Evolutionary conservation across 2,797 vertebrate genomes (phyloP).

Genomic region (Phrynocephalus vlangalii): DNA sequence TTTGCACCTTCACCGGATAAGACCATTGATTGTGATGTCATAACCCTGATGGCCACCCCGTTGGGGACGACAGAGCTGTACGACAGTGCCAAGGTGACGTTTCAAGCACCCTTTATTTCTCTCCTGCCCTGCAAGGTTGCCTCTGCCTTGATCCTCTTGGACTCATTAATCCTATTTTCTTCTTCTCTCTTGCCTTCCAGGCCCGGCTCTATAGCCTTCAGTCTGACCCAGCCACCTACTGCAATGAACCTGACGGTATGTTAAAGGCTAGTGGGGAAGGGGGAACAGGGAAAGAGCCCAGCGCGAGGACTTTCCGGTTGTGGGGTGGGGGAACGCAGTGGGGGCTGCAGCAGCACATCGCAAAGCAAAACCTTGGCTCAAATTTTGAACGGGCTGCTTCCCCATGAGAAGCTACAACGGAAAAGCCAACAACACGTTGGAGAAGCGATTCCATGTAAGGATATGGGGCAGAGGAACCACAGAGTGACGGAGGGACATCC

Average conservation of each 20-base stretch:
- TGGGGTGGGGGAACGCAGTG: not conserved
- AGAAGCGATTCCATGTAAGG: too few relatives aligned
- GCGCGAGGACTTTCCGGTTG: not conserved
- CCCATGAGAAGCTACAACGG: not conserved
- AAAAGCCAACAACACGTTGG: too few relatives aligned
- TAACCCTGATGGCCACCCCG: conserved; percentile 94
- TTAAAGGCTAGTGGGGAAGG: not conserved
- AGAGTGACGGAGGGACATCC: not conserved
- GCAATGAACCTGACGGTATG: conserved; percentile 97
- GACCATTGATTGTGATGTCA: conserved; percentile 98
- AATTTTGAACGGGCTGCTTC: too few relatives aligned
- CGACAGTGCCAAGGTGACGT: conserved; percentile 92
- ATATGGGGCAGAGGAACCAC: not conserved
- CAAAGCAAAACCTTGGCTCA: too few relatives aligned
- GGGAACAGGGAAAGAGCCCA: accelerated
- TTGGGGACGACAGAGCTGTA: conserved; percentile 95
- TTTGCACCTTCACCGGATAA: conserved; percentile 96
- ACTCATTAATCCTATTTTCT: not conserved
- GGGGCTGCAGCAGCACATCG: too few relatives aligned
- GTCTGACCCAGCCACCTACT: conserved; percentile 97
- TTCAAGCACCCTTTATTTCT: not conserved
- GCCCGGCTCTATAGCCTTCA: conserved; percentile 97
- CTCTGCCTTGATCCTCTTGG: accelerated
- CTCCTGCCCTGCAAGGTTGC: not conserved
- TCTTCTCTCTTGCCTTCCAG: conserved; percentile 73